A percentile compares a stretch with the other conserved stretches of the same genome.
Evolutionary conservation across 1,140 invertebrate species (phyloP).

Genomic region (Chionoecetes opilio): DNA sequence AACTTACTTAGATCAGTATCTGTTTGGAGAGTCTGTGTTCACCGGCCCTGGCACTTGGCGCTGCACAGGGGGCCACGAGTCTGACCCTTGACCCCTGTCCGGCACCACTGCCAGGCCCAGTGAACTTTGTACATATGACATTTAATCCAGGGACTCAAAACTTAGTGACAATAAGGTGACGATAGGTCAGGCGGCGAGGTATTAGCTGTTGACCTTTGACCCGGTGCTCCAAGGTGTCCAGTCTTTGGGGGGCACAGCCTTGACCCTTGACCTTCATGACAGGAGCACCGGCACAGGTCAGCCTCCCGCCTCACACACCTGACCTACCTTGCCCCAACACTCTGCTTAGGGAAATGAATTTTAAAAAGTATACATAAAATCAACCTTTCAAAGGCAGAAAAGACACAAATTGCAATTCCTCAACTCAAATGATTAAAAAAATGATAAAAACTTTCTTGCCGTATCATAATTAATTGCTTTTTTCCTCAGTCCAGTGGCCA

Average conservation of each 20-base stretch:
- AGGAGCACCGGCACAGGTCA: neutral
- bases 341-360: neutral
- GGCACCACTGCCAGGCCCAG: neutral
- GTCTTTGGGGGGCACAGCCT: conserved; percentile 6
- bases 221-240: neutral
- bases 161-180: neutral
- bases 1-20: neutral
- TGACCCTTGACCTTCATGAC: neutral
- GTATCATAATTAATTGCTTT: no score
- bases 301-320: neutral
- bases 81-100: no score
- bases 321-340: neutral
- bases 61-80: neutral
- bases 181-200: neutral
- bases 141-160: neutral
- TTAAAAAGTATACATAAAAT: no score
- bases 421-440: no score
- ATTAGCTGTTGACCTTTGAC: neutral
- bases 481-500: no score
- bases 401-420: no score
- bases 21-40: conserved; percentile 16
- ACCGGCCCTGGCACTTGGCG: neutral
- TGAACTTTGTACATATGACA: neutral
- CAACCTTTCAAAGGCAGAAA: no score
- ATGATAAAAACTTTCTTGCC: no score